phyloP scores from a whole-genome alignment of 2,113 vertebrate species.

The Centropus unirufus region DNA sequence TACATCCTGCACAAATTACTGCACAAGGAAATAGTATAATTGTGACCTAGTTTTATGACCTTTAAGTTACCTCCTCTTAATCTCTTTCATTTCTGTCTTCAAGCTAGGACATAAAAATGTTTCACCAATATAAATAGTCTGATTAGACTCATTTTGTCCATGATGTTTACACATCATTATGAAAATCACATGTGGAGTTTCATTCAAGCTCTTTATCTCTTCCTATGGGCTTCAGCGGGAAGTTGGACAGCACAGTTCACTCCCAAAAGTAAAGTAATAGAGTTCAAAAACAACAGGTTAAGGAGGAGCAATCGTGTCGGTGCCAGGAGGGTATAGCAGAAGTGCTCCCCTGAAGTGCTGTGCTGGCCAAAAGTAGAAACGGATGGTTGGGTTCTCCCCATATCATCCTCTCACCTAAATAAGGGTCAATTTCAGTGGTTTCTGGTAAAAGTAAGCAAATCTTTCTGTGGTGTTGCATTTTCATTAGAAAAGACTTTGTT shows the following conservation, averaged over 20 bases:
- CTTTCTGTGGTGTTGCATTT: not conserved
- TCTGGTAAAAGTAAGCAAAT: not conserved
- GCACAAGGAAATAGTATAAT: not conserved
- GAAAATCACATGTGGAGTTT: not conserved
- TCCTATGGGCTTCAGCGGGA: not conserved
- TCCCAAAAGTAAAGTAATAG: not conserved
- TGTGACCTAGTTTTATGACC: not conserved
- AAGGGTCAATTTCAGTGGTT: not conserved
- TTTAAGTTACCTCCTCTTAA: slow-evolving; percentile 24
- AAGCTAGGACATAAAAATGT: not conserved
- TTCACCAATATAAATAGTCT: not conserved
- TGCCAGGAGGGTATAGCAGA: not conserved
- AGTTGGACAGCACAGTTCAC: not conserved
- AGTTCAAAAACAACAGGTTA: not conserved
- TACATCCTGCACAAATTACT: slow-evolving; percentile 11
- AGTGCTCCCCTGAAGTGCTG: not conserved
- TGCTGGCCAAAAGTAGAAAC: not conserved
- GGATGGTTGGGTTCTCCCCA: not conserved
- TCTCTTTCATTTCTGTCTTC: slow-evolving; percentile 1
- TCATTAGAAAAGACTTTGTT: not conserved
- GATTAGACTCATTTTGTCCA: not conserved
- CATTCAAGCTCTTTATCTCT: not conserved
- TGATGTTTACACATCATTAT: not conserved
- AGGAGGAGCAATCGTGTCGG: not conserved
- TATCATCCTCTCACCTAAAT: not conserved